Evolutionary conservation across 2,888 invertebrate genomes (phyloP).

Genomic region (Morinoia aosen): DNA sequence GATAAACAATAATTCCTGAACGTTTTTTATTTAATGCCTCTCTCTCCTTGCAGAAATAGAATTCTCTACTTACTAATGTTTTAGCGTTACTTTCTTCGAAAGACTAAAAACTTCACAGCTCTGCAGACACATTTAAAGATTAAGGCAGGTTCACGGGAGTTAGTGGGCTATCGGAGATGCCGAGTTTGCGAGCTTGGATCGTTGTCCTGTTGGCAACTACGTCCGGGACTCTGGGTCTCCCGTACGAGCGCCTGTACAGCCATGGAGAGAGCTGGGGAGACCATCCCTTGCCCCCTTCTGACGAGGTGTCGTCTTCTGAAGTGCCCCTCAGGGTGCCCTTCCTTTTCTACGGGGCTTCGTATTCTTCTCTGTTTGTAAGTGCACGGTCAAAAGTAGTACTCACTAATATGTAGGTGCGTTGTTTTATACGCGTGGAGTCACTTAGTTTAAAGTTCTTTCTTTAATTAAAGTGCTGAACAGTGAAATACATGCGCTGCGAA

Average conservation of each 20-base stretch:
- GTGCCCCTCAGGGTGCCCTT: slow-evolving; percentile 59
- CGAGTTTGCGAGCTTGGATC: neutral
- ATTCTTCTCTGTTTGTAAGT: slow-evolving; percentile 66
- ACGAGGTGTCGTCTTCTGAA: slow-evolving; percentile 65
- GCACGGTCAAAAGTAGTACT: neutral
- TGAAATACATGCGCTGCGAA: neutral
- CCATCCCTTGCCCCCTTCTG: slow-evolving; percentile 49
- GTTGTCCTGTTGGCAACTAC: neutral
- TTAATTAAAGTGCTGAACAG: too few species aligned
- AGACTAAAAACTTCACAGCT: neutral
- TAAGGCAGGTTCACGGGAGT: neutral
- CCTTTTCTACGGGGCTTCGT: slow-evolving; percentile 61
- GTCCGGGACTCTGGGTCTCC: slow-evolving; percentile 50
- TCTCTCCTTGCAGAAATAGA: neutral
- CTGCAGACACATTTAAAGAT: neutral
- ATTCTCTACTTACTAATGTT: neutral
- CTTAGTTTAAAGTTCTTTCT: neutral
- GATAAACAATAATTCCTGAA: neutral
- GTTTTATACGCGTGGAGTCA: neutral
- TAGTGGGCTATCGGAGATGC: neutral
- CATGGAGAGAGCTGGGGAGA: slow-evolving; percentile 62
- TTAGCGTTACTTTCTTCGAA: neutral
- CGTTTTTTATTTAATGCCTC: neutral
- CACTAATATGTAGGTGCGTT: neutral
- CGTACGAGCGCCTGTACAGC: slow-evolving; percentile 57